A percentile compares a stretch with the other conserved stretches of the same genome.
Evolutionary conservation across 2,797 vertebrate species (phyloP).

Genomic region (Cyprinella venusta): DNA sequence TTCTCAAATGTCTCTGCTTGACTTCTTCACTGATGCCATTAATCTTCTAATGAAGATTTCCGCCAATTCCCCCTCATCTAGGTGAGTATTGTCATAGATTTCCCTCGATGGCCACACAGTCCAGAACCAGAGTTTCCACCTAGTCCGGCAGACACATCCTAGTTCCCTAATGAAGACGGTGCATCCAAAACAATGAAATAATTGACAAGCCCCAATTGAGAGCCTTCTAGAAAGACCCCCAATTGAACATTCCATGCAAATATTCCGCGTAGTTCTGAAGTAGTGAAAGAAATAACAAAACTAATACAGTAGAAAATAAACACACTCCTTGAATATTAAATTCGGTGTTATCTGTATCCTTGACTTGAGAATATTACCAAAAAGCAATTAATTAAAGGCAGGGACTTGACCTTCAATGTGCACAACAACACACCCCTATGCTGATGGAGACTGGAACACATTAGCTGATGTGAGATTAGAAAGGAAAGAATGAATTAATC

Average conservation of each 20-base stretch:
- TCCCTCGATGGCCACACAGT: constrained; percentile 63
- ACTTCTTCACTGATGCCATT: constrained; percentile 63
- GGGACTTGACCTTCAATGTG: constrained; percentile 76
- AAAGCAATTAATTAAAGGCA: constrained; percentile 72
- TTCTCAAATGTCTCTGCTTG: constrained; percentile 51
- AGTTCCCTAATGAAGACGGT: constrained; percentile 70
- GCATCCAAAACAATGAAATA: constrained; percentile 66
- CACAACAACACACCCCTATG: constrained; percentile 67
- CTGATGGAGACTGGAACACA: constrained; percentile 68
- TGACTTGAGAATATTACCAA: constrained; percentile 65
- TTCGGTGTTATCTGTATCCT: constrained; percentile 66
- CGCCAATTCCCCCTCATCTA: constrained; percentile 64
- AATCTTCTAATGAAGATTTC: constrained; percentile 71
- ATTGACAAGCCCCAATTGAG: constrained; percentile 68
- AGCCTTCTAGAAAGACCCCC: constrained; percentile 55
- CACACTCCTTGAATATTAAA: constrained; percentile 72
- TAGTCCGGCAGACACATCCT: constrained; percentile 64
- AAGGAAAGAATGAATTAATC: constrained; percentile 65
- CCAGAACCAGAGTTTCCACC: constrained; percentile 64
- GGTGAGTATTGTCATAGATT: constrained; percentile 63
- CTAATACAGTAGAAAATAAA: constrained; percentile 64
- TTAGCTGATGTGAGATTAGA: constrained; percentile 71
- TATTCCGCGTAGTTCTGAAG: constrained; percentile 12
- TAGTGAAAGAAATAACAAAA: constrained; percentile 20
- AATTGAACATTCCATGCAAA: constrained; percentile 65